Evolutionary conservation across 35 echinoderm and acorn worm genomes (phyloP), one percentile per base, ranked within the genome.

Genomic region (Apostichopus californicus): DNA sequence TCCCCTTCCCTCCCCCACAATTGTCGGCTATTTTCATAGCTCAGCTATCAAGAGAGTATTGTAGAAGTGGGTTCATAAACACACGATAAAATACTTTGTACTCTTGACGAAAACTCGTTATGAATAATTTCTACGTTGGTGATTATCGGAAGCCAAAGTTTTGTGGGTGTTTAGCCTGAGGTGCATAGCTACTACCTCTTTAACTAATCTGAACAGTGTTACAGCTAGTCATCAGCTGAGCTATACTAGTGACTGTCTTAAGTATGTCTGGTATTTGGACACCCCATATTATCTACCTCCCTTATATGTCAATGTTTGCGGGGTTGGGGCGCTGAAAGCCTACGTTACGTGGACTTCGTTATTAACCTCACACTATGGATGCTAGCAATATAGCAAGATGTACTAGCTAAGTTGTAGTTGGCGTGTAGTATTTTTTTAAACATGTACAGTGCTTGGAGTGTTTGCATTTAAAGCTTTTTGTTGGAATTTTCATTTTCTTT

Each of bases 291-390:
- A 89, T 72, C 86, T 64, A 89, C 22, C 86, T 89, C 86, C 86
- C 86, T 89, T 89, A 89, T 89, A 89, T 89, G 86, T 89, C 86
- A 89, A 89, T 89, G 86, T 89, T 89, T 89, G 61, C 60, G 21
- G 81, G 81, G 86, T 73, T 89, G 86, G 21, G 58, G 60, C 86
- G 28, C 61, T n/a, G 81, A 85, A 21, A 85, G 56, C 81, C 57
- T 59, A 85, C 56, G 81, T 59, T 58, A 85, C 8, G 34, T 11
- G 23, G 55, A n/a, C 80, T 53, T 52, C 64, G 57, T 89, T 14
- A 89, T 66, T 89, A 89, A 89, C 86, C 86, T 54, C 64, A 72
- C 57, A 89, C 61, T 46, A 89, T 89, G 86, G 86, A 54, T 22
- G 86, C 86, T 18, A 46, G 63, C 24, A 89, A 18, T 66, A 58